Evolutionary conservation across 2,797 vertebrate genomes (phyloP).

Genomic region (Echeneis naucrates): DNA sequence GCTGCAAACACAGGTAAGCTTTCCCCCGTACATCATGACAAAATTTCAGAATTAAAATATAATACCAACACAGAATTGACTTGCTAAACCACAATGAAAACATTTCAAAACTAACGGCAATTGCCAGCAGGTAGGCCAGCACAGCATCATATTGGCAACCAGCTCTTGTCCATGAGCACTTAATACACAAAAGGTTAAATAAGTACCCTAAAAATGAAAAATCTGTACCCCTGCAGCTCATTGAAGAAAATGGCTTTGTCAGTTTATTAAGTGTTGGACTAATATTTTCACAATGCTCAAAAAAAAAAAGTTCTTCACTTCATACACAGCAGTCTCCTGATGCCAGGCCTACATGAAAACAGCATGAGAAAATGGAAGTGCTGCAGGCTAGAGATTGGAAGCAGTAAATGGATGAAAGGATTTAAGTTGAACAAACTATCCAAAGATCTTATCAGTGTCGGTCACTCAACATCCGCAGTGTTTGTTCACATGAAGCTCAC

Average conservation of each 20-base stretch:
- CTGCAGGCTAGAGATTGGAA: conserved; percentile 53
- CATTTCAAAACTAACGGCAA: neutral
- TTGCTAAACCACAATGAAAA: neutral
- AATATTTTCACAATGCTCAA: conserved; percentile 25
- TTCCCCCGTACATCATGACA: neutral
- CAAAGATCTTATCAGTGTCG: conserved; percentile 51
- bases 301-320: conserved; percentile 50
- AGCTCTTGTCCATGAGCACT: neutral
- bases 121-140: neutral
- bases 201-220: conserved; percentile 8
- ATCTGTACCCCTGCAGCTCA: conserved; percentile 20
- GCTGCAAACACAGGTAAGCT: neutral
- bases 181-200: conserved; percentile 9
- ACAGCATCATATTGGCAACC: neutral
- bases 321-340: conserved; percentile 20
- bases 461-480: conserved; percentile 29
- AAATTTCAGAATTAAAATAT: neutral
- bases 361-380: conserved; percentile 64
- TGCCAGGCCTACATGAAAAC: conserved; percentile 47
- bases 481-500: conserved; percentile 33
- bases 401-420: conserved; percentile 60
- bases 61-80: neutral
- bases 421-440: conserved; percentile 48
- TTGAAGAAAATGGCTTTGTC: conserved; percentile 18
- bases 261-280: conserved; percentile 33